These are phyloP conservation scores for Micropoecilia bifurca DNA, from an alignment of 2,797 vertebrate species.

Conservation along the genomic window DNA sequence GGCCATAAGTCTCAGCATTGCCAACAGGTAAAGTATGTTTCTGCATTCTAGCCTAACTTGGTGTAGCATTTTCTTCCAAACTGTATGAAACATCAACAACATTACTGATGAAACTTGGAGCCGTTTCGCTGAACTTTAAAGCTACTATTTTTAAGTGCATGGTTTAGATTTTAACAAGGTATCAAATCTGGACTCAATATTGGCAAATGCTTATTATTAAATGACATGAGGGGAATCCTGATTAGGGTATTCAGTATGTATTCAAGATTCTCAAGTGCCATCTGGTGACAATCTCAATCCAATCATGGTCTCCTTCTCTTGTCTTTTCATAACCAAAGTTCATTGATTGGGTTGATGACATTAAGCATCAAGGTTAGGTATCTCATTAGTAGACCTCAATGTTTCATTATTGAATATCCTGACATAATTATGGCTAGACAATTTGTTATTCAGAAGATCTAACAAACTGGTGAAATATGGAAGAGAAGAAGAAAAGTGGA, in stretches of 20 bases:
- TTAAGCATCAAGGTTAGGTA: background rate
- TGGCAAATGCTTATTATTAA: background rate
- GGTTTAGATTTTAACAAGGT: background rate
- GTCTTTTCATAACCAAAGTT: background rate
- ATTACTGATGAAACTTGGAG: too few relatives aligned
- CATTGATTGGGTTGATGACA: background rate
- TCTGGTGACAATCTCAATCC: background rate
- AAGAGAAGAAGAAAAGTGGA: background rate
- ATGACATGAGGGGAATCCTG: background rate
- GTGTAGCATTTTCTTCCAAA: too few relatives aligned
- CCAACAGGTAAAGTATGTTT: too few relatives aligned
- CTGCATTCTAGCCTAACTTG: too few relatives aligned
- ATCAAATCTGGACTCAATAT: background rate
- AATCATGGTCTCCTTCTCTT: background rate
- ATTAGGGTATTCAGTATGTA: background rate
- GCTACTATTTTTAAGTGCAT: background rate
- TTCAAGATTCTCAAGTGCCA: background rate
- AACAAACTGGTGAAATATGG: background rate
- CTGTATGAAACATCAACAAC: too few relatives aligned
- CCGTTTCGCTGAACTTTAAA: background rate
- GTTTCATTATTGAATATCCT: background rate
- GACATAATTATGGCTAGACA: background rate
- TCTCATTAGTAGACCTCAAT: background rate
- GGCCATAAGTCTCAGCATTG: background rate
- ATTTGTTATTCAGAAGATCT: background rate